Percentiles rank a stretch among this genome's conserved stretches.
These are phyloP conservation scores for Archaeoteleia sp. DNA, from an alignment of 2,888 invertebrate genomes.

Conservation along the genomic window DNA sequence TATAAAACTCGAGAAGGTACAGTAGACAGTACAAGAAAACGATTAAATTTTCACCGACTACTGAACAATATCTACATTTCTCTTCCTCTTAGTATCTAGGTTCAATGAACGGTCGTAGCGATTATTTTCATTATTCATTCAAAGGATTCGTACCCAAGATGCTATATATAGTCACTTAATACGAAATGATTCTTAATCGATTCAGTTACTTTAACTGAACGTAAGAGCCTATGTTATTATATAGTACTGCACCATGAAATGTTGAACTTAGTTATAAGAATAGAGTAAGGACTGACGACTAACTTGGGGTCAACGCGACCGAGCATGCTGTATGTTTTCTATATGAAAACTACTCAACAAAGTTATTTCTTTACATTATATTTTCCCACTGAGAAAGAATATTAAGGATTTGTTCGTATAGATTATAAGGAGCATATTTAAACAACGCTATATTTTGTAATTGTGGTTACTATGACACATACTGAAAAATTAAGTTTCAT, in stretches of 20 bases:
- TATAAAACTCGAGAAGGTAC: constrained; percentile 2
- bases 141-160: constrained; percentile 27
- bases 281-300: no score
- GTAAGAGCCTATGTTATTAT: background rate
- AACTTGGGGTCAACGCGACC: no score
- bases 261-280: background rate
- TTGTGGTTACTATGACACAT: no score
- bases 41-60: constrained; percentile 25
- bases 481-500: no score
- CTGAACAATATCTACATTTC: constrained; percentile 19
- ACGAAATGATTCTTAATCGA: constrained; percentile 44
- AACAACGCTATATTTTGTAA: no score
- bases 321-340: no score
- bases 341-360: no score
- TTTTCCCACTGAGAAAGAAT: no score
- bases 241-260: background rate
- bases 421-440: no score
- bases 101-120: constrained; percentile 49
- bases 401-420: no score
- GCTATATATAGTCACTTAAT: constrained; percentile 18
- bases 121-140: constrained; percentile 55
- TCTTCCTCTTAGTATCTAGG: constrained; percentile 20
- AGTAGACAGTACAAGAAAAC: constrained; percentile 1
- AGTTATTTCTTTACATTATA: no score
- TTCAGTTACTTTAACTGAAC: constrained; percentile 13